A percentile compares a stretch with the other conserved stretches of the same genome.
These are phyloP conservation scores for Cheilosia scutellata DNA, from an alignment of 2,888 invertebrate species.

Conservation along the genomic window DNA sequence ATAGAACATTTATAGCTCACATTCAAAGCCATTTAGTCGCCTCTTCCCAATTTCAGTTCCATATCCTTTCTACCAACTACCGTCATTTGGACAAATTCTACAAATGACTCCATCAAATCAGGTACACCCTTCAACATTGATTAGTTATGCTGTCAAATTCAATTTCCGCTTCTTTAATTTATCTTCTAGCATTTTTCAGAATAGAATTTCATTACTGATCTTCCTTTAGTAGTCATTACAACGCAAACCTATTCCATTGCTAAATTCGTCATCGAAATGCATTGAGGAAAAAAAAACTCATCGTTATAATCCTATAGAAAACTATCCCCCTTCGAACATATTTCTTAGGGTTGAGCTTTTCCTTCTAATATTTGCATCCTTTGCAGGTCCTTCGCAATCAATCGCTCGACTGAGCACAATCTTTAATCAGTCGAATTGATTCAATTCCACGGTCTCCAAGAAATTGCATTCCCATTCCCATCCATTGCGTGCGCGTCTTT, in stretches of 20 bases:
- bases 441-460: conserved; percentile 59
- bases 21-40: no score
- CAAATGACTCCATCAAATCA: no score
- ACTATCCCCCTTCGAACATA: neutral
- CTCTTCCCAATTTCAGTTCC: no score
- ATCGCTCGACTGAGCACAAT: conserved; percentile 68
- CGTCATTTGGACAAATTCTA: no score
- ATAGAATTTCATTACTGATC: conserved; percentile 12
- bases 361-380: conserved; percentile 49
- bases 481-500: conserved; percentile 42
- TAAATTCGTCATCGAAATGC: conserved; percentile 37
- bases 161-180: neutral
- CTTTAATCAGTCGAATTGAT: conserved; percentile 70
- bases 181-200: neutral
- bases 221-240: conserved; percentile 1
- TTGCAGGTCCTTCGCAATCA: conserved; percentile 55
- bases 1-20: no score
- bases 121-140: no score
- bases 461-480: conserved; percentile 52
- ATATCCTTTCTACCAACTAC: no score
- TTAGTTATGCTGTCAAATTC: neutral
- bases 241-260: conserved; percentile 29
- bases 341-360: neutral
- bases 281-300: conserved; percentile 11
- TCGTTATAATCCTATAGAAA: conserved; percentile 63